phyloP scores from a whole-genome alignment of 2,797 vertebrate species.

The Tapirus indicus region DNA sequence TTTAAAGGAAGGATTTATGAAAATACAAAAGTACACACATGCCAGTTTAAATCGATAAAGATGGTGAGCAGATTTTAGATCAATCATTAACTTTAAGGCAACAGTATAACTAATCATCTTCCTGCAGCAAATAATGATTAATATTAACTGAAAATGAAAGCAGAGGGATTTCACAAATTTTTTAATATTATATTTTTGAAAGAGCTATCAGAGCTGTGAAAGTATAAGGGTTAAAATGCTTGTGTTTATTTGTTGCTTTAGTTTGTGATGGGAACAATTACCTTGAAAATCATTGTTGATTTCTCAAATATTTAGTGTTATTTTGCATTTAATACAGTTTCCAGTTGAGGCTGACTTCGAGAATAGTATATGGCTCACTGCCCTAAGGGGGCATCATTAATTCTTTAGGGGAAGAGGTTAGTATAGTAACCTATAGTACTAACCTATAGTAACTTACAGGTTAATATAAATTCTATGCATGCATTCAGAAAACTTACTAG shows the following conservation, averaged over 20 bases:
- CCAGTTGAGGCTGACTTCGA: conserved; percentile 59
- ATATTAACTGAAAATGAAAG: conserved; percentile 34
- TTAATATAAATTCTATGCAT: too few species aligned
- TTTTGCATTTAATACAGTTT: conserved; percentile 27
- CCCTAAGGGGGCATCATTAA: not conserved
- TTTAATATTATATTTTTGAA: conserved; percentile 41
- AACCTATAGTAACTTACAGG: not conserved
- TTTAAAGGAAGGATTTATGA: conserved; percentile 58
- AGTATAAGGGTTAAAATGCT: conserved; percentile 1
- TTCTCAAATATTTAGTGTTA: conserved; percentile 43
- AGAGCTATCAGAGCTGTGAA: not conserved
- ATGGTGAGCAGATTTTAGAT: conserved; percentile 38
- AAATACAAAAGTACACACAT: not conserved
- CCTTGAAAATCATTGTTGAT: conserved; percentile 52
- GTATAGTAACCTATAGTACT: not conserved
- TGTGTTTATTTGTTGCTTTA: conserved; percentile 59
- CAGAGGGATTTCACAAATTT: conserved; percentile 40
- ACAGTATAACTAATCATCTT: not conserved
- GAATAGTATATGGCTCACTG: conserved; percentile 2
- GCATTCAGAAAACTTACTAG: too few species aligned
- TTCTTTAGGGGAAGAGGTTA: conserved; percentile 30
- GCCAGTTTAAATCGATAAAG: conserved; percentile 53
- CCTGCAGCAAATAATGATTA: not conserved
- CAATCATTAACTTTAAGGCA: conserved; percentile 38
- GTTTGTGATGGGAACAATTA: conserved; percentile 56